Conservation (phyloP, 2,113 vertebrate genomes). For the Polyodon spathula region DNA sequence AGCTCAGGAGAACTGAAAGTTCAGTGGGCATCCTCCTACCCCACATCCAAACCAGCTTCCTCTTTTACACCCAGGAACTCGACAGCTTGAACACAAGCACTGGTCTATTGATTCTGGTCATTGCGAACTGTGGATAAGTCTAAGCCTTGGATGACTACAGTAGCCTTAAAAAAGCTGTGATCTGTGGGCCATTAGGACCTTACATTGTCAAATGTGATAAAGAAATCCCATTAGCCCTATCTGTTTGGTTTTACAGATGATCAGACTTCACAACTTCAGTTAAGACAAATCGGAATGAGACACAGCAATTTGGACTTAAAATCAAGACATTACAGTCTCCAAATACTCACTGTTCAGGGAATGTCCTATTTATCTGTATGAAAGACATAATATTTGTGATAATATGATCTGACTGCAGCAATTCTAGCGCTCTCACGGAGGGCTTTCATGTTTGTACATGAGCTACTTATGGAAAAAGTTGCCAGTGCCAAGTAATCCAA, state of each 20-base stretch:
- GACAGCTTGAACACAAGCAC: too few species aligned
- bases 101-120: too few species aligned
- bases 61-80: too few species aligned
- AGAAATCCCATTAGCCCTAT: constrained; percentile 43
- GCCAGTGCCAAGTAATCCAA: constrained; percentile 33
- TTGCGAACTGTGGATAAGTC: too few species aligned
- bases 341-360: constrained; percentile 21
- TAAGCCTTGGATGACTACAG: too few species aligned
- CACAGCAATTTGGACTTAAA: constrained; percentile 7
- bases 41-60: too few species aligned
- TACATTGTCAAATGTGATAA: constrained; percentile 58
- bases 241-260: constrained; percentile 36
- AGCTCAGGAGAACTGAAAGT: too few species aligned
- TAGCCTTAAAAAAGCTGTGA: not conserved
- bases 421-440: constrained; percentile 8
- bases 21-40: too few species aligned
- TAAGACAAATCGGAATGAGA: constrained; percentile 37
- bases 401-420: constrained; percentile 16
- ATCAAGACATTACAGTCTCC: not conserved
- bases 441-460: constrained; percentile 21
- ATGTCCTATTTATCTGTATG: constrained; percentile 13
- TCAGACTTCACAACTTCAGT: constrained; percentile 38
- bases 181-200: constrained; percentile 13
- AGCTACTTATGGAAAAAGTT: constrained; percentile 30
- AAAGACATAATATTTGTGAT: constrained; percentile 14